These are phyloP conservation scores for Furcula furcula DNA, from an alignment of 2,888 invertebrate species.

Conservation along the genomic window DNA sequence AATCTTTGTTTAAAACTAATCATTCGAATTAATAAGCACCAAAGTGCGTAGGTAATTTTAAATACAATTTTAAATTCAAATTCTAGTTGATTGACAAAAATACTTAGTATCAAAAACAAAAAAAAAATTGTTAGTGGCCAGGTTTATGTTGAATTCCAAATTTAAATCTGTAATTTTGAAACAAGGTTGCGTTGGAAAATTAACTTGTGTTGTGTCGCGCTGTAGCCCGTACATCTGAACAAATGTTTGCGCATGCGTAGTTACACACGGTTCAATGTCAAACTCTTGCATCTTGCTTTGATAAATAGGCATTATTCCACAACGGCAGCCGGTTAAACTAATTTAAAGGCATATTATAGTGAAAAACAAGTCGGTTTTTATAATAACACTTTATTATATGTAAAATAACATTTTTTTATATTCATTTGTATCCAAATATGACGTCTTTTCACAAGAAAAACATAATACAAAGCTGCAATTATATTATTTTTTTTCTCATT, in stretches of 20 bases:
- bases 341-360: not conserved
- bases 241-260: constrained; percentile 66
- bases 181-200: constrained; percentile 21
- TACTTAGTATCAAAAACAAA: not conserved
- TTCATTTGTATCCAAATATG: no score
- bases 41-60: no score
- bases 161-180: constrained; percentile 19
- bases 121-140: no score
- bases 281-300: constrained; percentile 55
- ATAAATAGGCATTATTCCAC: constrained; percentile 18
- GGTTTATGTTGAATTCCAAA: constrained; percentile 6
- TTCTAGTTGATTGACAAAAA: not conserved
- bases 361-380: not conserved
- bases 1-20: no score
- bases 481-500: no score
- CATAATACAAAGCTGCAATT: no score
- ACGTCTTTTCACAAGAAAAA: no score
- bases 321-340: not conserved
- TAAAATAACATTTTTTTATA: no score
- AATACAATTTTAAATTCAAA: not conserved
- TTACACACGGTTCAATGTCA: constrained; percentile 56
- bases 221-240: constrained; percentile 46
- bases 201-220: constrained; percentile 18
- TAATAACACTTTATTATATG: no score
- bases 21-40: no score